Evolutionary conservation across 2,797 vertebrate genomes (phyloP).

Genomic region (Prionace glauca): DNA sequence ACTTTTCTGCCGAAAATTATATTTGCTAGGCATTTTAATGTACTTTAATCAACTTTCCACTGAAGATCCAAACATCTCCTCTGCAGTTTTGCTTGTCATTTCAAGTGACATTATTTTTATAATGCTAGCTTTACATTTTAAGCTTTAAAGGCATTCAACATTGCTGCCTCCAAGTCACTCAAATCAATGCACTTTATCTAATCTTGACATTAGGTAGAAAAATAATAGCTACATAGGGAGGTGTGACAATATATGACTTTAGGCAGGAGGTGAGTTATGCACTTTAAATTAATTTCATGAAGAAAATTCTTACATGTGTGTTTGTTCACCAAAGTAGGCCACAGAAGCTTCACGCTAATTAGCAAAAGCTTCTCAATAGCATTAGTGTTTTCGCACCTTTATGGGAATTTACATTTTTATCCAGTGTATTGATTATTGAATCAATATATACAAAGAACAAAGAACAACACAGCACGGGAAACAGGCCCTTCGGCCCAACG

Average conservation of each 20-base stretch:
- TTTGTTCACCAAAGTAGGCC: not conserved
- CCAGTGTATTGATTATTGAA: not conserved
- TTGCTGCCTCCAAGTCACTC: not conserved
- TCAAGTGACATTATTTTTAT: not conserved
- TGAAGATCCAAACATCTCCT: not conserved
- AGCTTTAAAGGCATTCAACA: not conserved
- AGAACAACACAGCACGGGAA: no score
- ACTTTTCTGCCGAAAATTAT: not conserved
- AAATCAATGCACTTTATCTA: slow-evolving; percentile 11
- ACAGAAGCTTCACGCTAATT: not conserved
- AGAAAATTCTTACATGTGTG: not conserved
- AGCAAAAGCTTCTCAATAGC: no score
- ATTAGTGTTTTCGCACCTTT: not conserved
- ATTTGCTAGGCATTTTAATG: not conserved
- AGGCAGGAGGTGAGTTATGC: not conserved
- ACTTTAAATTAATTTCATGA: not conserved
- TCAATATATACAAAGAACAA: not conserved
- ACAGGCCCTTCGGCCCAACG: no score
- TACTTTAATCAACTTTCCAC: not conserved
- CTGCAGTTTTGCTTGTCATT: not conserved
- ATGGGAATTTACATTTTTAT: not conserved
- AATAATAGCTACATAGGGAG: not conserved
- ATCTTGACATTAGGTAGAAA: not conserved
- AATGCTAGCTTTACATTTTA: not conserved
- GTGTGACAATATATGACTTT: not conserved